These are phyloP conservation scores for Scalopus aquaticus DNA, from an alignment of 2,113 vertebrate genomes.

Conservation along the genomic window DNA sequence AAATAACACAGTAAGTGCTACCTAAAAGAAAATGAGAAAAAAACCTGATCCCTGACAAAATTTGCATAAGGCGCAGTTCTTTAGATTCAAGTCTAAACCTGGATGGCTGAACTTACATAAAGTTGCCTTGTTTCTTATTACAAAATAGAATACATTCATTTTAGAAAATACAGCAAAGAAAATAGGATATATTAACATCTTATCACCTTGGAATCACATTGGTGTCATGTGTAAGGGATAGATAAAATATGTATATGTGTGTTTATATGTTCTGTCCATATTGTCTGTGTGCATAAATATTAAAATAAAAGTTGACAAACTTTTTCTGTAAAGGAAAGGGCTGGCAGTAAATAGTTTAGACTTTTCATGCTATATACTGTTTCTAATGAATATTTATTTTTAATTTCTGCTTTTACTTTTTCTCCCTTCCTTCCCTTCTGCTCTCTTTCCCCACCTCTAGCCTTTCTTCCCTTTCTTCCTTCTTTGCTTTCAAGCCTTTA, in stretches of 20 bases:
- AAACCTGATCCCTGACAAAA: background rate
- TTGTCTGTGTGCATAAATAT: background rate
- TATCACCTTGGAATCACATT: background rate
- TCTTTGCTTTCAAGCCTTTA: background rate
- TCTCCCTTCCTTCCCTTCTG: background rate
- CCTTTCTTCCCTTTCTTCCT: background rate
- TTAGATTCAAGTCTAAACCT: background rate
- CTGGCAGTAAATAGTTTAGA: background rate
- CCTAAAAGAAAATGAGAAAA: background rate
- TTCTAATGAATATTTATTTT: background rate
- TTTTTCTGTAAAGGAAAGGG: background rate
- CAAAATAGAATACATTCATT: background rate
- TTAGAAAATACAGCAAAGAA: background rate
- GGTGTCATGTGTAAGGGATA: background rate
- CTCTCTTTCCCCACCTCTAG: too few relatives aligned
- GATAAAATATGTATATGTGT: fast-evolving
- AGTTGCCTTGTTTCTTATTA: background rate
- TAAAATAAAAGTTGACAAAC: background rate
- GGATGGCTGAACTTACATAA: background rate
- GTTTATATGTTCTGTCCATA: background rate
- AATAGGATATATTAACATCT: background rate
- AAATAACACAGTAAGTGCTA: background rate
- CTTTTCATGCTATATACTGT: background rate
- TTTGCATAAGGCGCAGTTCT: background rate
- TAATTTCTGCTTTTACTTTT: background rate